Base-by-base conservation (phyloP, 2,113 vertebrate species). In the Vulpes ferrilata region DNA sequence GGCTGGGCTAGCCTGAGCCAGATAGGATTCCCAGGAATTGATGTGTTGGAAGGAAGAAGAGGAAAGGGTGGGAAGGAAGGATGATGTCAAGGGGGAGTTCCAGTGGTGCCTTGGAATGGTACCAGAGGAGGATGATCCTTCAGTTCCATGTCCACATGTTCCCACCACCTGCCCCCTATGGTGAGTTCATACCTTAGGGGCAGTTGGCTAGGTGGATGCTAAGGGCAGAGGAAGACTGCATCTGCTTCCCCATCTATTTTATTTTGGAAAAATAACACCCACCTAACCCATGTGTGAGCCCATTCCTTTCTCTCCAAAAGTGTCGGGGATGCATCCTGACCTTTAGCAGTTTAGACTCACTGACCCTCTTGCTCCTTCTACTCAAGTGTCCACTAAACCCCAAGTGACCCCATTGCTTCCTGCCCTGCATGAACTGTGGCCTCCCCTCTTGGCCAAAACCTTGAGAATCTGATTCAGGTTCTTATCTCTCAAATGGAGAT, bases 11-110 rank as follows among this genome's bases (percentile, higher is more conserved):
- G 71, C 35, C 35, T 25, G 48, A 64, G 83, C 95, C 96, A 98
- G 93, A 97, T 95, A 92, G 93, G 81, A 95, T 96, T 97, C 97
- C 97, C 62, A 71, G 80, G 93, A 97, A 87, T 51, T 15, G 43
- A 73, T 23, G 53, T 48, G 25, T 11, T 79, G 23, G 53, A 60
- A 43, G 62, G 23, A 43, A 81, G 32, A 38, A 23, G n/a, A 57
- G n/a, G 38, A 83, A 35, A 73, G 88, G 35, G 35, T 53, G 67
- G 86, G n/a, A n/a, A 59, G 93, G 73, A 84, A 89, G 62, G 64
- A 27, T 38, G 12, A 32, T 76, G 53, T 80, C 60, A 27, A 30
- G n/a, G 43, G n/a, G 71, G 35, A 43, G 55, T 43, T 81, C 53
- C 90, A 62, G 59, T 2, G n/a, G 53, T 80, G 30, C 7, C 67